Conservation (phyloP, 2,888 invertebrate species). For the Pammene aurita region DNA sequence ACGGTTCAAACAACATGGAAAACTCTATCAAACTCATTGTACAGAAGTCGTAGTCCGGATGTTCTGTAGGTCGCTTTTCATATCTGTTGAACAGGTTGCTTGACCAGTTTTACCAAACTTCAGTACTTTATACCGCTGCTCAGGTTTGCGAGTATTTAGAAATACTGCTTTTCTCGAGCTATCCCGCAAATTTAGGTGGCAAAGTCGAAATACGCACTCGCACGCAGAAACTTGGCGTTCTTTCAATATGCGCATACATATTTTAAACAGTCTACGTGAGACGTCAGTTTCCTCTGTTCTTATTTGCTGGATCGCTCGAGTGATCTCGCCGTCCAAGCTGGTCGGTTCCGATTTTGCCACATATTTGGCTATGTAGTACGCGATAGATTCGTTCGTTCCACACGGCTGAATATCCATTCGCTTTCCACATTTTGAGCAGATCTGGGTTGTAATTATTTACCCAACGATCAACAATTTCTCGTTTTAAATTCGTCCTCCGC, state of each 20-base stretch:
- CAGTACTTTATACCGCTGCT: slow-evolving; percentile 49
- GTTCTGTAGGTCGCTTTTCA: slow-evolving; percentile 45
- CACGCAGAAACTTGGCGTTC: slow-evolving; percentile 49
- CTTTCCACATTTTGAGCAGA: slow-evolving; percentile 45
- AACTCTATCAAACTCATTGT: slow-evolving; percentile 44
- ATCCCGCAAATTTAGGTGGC: slow-evolving; percentile 42
- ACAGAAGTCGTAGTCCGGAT: slow-evolving; percentile 46
- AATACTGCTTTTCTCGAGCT: slow-evolving; percentile 45
- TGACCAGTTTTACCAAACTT: slow-evolving; percentile 45
- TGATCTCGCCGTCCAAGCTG: background rate
- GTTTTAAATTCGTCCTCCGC: slow-evolving; percentile 31
- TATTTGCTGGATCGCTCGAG: slow-evolving; percentile 42
- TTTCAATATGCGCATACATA: slow-evolving; percentile 51
- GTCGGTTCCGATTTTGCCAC: background rate
- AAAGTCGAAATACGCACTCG: slow-evolving; percentile 51
- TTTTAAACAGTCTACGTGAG: slow-evolving; percentile 48
- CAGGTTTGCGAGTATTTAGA: slow-evolving; percentile 47
- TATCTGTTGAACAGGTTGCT: slow-evolving; percentile 47
- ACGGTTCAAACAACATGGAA: slow-evolving; percentile 48
- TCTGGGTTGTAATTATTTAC: slow-evolving; percentile 42
- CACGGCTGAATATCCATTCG: slow-evolving; percentile 52
- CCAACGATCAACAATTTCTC: slow-evolving; percentile 27
- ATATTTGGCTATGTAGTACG: background rate
- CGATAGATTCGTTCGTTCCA: background rate
- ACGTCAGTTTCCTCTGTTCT: slow-evolving; percentile 43